phyloP scores from a whole-genome alignment of 2,113 vertebrate genomes.

The Corythornis vintsioides region DNA sequence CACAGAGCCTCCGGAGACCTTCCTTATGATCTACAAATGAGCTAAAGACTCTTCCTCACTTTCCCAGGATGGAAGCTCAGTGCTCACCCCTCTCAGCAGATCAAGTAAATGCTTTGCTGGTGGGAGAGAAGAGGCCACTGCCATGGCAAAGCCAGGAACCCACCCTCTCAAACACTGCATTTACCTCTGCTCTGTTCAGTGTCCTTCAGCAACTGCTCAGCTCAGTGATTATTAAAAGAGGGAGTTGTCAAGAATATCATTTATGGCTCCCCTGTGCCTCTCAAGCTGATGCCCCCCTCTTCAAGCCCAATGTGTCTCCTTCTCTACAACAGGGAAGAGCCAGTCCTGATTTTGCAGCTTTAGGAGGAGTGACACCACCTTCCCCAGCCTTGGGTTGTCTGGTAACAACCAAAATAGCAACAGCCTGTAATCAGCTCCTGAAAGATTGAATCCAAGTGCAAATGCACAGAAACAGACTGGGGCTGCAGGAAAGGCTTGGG shows the following conservation, averaged over 20 bases:
- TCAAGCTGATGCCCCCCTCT: conserved; percentile 8
- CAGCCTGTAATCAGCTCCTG: conserved; percentile 9
- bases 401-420: conserved; percentile 40
- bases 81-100: fast-evolving
- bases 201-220: conserved; percentile 21
- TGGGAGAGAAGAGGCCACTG: not conserved
- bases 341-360: not conserved
- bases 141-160: not conserved
- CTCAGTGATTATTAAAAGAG: not conserved
- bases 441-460: conserved; percentile 21
- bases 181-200: not conserved
- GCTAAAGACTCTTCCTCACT: not conserved
- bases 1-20: not conserved
- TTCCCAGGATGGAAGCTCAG: not conserved
- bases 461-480: not conserved
- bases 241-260: conserved; percentile 4
- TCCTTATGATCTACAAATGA: fast-evolving
- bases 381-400: conserved; percentile 24
- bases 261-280: not conserved
- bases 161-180: not conserved
- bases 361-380: not conserved
- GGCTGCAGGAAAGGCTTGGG: not conserved
- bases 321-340: not conserved
- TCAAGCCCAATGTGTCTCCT: conserved; percentile 2
- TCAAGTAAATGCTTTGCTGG: not conserved